Evolutionary conservation across 2,797 vertebrate genomes (phyloP).

Genomic region (Paramormyrops hopkinsi): DNA sequence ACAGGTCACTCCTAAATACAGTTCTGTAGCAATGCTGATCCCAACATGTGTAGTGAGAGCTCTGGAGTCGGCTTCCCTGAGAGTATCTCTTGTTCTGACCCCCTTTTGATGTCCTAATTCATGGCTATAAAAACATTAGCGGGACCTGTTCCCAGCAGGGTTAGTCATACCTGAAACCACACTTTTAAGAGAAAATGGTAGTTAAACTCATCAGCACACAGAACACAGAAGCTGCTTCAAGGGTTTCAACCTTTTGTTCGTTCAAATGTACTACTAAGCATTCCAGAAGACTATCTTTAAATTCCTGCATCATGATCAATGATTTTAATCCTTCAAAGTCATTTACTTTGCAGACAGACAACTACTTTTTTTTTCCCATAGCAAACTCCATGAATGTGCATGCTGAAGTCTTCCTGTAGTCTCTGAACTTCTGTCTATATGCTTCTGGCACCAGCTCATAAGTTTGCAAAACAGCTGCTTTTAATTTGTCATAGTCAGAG

Average conservation of each 20-base stretch:
- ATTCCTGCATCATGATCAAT: neutral
- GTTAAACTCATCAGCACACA: neutral
- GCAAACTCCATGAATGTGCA: neutral
- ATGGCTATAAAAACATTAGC: neutral
- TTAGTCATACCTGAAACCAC: neutral
- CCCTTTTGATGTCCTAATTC: neutral
- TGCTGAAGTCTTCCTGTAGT: neutral
- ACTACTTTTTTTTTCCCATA: neutral
- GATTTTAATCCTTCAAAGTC: neutral
- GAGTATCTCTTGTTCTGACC: neutral
- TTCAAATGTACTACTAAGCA: neutral
- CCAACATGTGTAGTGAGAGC: neutral
- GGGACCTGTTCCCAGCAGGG: neutral
- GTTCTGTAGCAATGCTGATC: neutral
- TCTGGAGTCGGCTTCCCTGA: neutral
- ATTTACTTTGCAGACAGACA: neutral
- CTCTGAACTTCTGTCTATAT: neutral
- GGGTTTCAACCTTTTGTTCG: neutral
- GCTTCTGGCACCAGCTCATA: conserved; percentile 9
- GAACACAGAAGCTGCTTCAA: neutral
- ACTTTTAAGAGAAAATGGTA: neutral
- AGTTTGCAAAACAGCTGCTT: neutral
- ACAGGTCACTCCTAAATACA: neutral
- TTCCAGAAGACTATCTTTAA: neutral
- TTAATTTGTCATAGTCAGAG: neutral